phyloP scores from a whole-genome alignment of 1,140 invertebrate genomes.

The Amphibalanus amphitrite region DNA sequence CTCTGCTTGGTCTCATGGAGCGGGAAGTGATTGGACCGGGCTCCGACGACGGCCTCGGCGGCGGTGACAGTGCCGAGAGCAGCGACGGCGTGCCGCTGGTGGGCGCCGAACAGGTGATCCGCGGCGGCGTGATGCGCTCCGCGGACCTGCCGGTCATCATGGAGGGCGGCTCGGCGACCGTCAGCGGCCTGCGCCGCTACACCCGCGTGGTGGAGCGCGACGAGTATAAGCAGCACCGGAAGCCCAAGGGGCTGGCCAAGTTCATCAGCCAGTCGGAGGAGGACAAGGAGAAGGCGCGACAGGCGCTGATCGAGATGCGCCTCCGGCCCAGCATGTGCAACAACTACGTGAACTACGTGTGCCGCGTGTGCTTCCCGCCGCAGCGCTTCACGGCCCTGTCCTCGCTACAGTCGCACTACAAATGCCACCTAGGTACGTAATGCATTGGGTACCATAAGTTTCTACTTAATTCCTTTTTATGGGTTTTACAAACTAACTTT shows the following conservation, averaged over 20 bases:
- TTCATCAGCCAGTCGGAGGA: conserved; percentile 29
- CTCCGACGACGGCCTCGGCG: no score
- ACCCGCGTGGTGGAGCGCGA: conserved; percentile 12
- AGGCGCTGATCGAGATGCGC: conserved; percentile 29
- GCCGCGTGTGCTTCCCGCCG: conserved; percentile 41
- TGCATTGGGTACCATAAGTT: not conserved
- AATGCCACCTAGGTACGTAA: conserved; percentile 38
- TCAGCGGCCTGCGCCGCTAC: not conserved
- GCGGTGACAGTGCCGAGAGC: no score
- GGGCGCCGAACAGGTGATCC: not conserved
- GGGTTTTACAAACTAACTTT: no score
- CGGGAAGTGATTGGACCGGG: not conserved
- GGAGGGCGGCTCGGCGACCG: not conserved
- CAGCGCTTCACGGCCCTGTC: conserved; percentile 44
- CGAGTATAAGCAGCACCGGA: conserved; percentile 19
- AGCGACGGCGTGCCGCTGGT: not conserved
- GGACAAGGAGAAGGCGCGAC: conserved; percentile 29
- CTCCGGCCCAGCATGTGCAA: conserved; percentile 19
- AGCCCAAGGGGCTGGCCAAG: conserved; percentile 35
- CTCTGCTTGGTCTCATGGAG: not conserved
- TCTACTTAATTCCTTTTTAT: no score
- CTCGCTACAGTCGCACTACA: conserved; percentile 44
- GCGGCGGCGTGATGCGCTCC: not conserved
- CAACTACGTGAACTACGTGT: conserved; percentile 36
- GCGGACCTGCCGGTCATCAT: not conserved